These are phyloP conservation scores for Heterohyrax brucei DNA, from an alignment of 2,797 vertebrate genomes.

Conservation along the genomic window DNA sequence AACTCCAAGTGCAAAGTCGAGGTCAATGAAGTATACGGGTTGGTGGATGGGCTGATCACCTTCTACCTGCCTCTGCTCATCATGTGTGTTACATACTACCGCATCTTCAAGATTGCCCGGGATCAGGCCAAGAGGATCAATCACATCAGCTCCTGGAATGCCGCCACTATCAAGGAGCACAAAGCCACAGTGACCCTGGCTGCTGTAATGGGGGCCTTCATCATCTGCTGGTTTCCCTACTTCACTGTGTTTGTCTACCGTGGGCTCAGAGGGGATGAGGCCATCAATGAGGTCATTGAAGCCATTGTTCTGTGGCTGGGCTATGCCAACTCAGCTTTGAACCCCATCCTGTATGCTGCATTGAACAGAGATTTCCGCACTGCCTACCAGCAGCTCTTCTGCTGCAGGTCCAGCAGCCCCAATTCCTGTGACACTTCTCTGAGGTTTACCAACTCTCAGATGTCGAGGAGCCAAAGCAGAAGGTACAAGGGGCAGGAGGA, in stretches of 20 bases:
- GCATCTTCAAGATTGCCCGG: slow-evolving; percentile 95
- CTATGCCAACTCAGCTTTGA: slow-evolving; percentile 97
- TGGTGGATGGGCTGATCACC: slow-evolving; percentile 92
- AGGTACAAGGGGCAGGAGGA: slow-evolving; percentile 87
- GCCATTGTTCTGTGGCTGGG: slow-evolving; percentile 96
- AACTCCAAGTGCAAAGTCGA: slow-evolving; percentile 92
- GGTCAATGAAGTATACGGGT: slow-evolving; percentile 94
- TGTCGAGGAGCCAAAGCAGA: slow-evolving; percentile 85
- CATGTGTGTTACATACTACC: slow-evolving; percentile 96
- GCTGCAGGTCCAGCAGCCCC: slow-evolving; percentile 83
- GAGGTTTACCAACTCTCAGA: slow-evolving; percentile 64
- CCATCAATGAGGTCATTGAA: slow-evolving; percentile 87
- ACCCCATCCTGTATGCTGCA: slow-evolving; percentile 96
- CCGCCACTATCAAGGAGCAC: slow-evolving; percentile 94
- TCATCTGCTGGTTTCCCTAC: slow-evolving; percentile 98
- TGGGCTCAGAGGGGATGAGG: slow-evolving; percentile 90
- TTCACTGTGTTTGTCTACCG: slow-evolving; percentile 95
- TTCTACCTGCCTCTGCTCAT: slow-evolving; percentile 97
- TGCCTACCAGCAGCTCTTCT: slow-evolving; percentile 94
- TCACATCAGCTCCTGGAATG: slow-evolving; percentile 84
- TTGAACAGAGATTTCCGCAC: slow-evolving; percentile 96
- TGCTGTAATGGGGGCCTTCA: slow-evolving; percentile 95
- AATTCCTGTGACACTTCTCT: slow-evolving; percentile 59
- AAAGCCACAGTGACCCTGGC: slow-evolving; percentile 97
- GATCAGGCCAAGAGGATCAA: slow-evolving; percentile 96